These are phyloP conservation scores for Lordiphosa collinella DNA, from an alignment of 1,140 invertebrate genomes.

Conservation along the genomic window DNA sequence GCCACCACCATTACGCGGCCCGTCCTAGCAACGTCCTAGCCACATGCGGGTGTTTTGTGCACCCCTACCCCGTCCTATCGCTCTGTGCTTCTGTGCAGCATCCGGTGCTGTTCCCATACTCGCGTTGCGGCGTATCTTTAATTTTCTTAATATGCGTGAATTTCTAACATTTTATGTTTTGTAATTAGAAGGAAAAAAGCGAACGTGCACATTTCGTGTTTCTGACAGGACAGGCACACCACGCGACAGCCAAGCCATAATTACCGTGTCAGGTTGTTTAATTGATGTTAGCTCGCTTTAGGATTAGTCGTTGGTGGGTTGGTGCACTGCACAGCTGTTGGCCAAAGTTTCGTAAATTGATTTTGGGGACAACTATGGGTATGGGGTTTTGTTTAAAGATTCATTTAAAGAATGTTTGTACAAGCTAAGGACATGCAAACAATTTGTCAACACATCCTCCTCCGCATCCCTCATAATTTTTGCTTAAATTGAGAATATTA, in stretches of 20 bases:
- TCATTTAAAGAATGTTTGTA: too few species aligned
- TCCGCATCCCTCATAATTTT: not conserved
- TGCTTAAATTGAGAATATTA: conserved; percentile 37
- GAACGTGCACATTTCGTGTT: conserved; percentile 9
- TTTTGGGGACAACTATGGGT: not conserved
- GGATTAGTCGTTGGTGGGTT: conserved; percentile 4
- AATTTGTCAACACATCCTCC: too few species aligned
- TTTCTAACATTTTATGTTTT: conserved; percentile 71
- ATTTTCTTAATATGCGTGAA: conserved; percentile 77
- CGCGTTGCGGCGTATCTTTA: conserved; percentile 56
- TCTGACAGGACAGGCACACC: conserved; percentile 31
- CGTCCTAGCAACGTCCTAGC: conserved; percentile 13
- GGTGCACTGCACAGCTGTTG: conserved; percentile 29
- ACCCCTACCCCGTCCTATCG: conserved; percentile 15
- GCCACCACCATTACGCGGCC: conserved; percentile 41
- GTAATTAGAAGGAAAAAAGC: conserved; percentile 62
- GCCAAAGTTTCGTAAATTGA: conserved; percentile 10
- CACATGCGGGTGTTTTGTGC: conserved; percentile 51
- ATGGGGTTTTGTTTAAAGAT: not conserved
- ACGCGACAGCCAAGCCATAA: conserved; percentile 24
- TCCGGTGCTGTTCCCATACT: conserved; percentile 68
- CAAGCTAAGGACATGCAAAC: too few species aligned
- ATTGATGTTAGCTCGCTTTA: conserved; percentile 39
- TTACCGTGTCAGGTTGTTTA: conserved; percentile 68
- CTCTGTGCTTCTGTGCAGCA: conserved; percentile 41